phyloP scores from a whole-genome alignment of 2,888 invertebrate species.

The Microplitis deprimator region DNA sequence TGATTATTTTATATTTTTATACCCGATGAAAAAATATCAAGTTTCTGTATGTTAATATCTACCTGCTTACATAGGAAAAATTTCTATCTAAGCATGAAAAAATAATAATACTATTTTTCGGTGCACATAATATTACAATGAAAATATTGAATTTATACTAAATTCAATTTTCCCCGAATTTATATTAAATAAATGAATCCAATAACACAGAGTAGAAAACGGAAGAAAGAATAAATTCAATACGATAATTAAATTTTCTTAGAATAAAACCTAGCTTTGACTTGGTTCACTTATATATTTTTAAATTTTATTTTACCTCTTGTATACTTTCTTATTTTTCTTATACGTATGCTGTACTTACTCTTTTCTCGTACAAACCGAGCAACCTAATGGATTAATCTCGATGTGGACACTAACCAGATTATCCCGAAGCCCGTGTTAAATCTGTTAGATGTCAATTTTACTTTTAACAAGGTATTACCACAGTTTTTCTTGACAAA shows the following conservation, averaged over 20 bases:
- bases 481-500: constrained; percentile 60
- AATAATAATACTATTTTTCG: not conserved
- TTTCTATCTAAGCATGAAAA: too few relatives aligned
- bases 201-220: not conserved
- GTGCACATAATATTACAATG: too few relatives aligned
- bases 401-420: constrained; percentile 64
- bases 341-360: not conserved
- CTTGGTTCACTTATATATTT: not conserved
- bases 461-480: constrained; percentile 50
- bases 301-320: not conserved
- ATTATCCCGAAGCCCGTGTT: constrained; percentile 54
- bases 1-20: not conserved
- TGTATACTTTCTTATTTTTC: not conserved
- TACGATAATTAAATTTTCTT: not conserved
- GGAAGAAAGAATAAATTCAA: not conserved
- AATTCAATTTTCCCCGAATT: not conserved
- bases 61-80: too few relatives aligned
- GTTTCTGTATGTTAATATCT: too few relatives aligned
- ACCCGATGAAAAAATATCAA: too few relatives aligned
- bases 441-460: constrained; percentile 34
- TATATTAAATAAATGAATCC: not conserved
- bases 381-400: constrained; percentile 61
- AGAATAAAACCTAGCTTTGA: constrained; percentile 6
- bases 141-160: not conserved
- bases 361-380: constrained; percentile 9